A percentile compares a stretch with the other conserved stretches of the same genome.
Evolutionary conservation across 2,113 vertebrate species (phyloP).

Genomic region (Nannobrachium achirus): DNA sequence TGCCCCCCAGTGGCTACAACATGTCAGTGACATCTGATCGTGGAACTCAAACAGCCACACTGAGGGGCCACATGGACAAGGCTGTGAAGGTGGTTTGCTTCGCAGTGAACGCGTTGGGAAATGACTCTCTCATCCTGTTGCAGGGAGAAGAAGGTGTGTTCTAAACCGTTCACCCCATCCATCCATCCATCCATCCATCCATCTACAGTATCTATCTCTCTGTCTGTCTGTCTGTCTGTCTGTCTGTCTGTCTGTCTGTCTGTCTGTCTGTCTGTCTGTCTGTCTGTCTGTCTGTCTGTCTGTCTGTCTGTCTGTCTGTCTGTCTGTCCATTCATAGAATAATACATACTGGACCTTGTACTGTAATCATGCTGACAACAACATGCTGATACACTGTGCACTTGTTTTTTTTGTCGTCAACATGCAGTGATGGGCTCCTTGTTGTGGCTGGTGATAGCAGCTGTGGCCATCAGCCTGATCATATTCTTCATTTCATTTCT

Average conservation of each 20-base stretch:
- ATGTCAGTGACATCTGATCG: slow-evolving; percentile 40
- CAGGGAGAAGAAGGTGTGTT: slow-evolving; percentile 57
- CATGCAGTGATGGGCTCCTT: slow-evolving; percentile 26
- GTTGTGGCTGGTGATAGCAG: slow-evolving; percentile 60
- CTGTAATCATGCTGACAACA: neutral
- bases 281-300: neutral
- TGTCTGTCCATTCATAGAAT: no score
- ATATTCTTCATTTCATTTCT: slow-evolving; percentile 44
- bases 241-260: neutral
- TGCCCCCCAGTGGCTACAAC: slow-evolving; percentile 65
- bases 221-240: neutral
- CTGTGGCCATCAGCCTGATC: slow-evolving; percentile 43
- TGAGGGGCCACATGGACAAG: slow-evolving; percentile 62
- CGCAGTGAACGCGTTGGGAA: slow-evolving; percentile 72
- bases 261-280: neutral
- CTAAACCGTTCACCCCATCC: neutral
- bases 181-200: no score
- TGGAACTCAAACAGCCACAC: slow-evolving; percentile 38
- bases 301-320: neutral
- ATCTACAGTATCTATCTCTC: neutral
- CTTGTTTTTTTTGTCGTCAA: neutral
- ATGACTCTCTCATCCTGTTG: slow-evolving; percentile 71
- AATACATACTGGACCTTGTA: neutral
- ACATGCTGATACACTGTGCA: neutral
- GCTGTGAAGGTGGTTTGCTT: slow-evolving; percentile 69